Evolutionary conservation across 2,797 vertebrate genomes (phyloP).

Genomic region (Anniella stebbinsi): DNA sequence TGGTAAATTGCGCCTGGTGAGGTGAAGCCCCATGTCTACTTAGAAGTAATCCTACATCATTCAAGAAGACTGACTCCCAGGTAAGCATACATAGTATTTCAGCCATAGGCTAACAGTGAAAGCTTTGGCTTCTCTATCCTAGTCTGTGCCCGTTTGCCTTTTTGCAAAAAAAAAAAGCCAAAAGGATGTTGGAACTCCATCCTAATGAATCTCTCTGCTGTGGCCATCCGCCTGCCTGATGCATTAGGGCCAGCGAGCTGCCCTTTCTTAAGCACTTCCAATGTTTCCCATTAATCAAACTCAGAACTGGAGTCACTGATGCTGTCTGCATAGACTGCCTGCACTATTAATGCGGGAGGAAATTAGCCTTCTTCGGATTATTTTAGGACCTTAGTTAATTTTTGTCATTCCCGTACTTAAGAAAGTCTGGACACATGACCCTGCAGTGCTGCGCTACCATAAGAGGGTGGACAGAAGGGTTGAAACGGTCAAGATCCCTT

Average conservation of each 20-base stretch:
- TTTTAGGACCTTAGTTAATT: constrained; percentile 25
- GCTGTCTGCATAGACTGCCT: constrained; percentile 20
- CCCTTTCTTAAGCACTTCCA: constrained; percentile 53
- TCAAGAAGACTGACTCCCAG: neutral
- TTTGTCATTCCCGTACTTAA: constrained; percentile 2
- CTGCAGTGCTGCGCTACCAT: neutral
- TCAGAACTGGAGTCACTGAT: constrained; percentile 35
- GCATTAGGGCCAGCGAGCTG: neutral
- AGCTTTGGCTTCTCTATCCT: constrained; percentile 41
- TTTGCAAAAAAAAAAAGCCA: constrained; percentile 4
- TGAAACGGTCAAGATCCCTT: neutral
- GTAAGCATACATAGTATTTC: neutral
- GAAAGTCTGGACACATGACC: constrained; percentile 13
- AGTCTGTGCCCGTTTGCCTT: constrained; percentile 22
- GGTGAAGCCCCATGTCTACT: too few relatives aligned
- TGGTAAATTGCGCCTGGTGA: too few relatives aligned
- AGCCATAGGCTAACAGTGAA: constrained; percentile 8
- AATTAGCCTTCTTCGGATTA: constrained; percentile 29
- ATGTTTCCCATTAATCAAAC: constrained; percentile 46
- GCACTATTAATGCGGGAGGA: constrained; percentile 19
- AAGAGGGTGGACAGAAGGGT: neutral
- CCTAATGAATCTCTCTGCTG: constrained; percentile 28
- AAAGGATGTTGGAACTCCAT: constrained; percentile 44
- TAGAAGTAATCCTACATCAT: neutral
- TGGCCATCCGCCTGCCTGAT: constrained; percentile 30